Conservation (phyloP, 2,888 invertebrate species). For the Axea sp. region DNA sequence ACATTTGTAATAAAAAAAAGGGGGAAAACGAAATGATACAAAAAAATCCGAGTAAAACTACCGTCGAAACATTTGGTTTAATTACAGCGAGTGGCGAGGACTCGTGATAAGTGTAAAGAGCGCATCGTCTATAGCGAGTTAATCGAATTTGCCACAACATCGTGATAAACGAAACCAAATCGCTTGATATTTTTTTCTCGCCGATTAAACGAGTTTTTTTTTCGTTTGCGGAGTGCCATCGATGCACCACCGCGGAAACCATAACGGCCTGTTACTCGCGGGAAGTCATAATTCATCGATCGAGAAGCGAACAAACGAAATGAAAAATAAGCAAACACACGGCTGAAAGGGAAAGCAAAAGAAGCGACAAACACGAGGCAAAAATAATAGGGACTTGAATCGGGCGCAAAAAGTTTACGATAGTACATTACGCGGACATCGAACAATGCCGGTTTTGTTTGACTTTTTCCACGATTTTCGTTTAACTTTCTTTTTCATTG, state of each 20-base stretch:
- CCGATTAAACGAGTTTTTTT: conserved; percentile 30
- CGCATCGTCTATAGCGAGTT: conserved; percentile 5
- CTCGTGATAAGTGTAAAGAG: conserved; percentile 28
- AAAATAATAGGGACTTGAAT: conserved; percentile 24
- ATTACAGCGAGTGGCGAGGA: conserved; percentile 16
- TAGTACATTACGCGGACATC: conserved; percentile 23
- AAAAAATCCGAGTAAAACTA: conserved; percentile 18
- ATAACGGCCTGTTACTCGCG: conserved; percentile 55
- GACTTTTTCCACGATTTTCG: conserved; percentile 20
- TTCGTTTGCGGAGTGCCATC: conserved; percentile 34
- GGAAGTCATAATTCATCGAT: conserved; percentile 59
- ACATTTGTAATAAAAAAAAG: too few species aligned
- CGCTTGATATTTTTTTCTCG: conserved; percentile 4
- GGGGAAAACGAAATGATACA: too few species aligned
- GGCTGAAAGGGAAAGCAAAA: conserved; percentile 29
- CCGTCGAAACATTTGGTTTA: conserved; percentile 8
- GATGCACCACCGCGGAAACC: conserved; percentile 50
- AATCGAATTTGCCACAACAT: conserved; percentile 43
- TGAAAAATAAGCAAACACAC: conserved; percentile 49
- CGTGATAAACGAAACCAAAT: too few species aligned
- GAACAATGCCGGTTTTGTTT: conserved; percentile 44
- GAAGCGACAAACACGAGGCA: too few species aligned
- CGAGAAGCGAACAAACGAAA: conserved; percentile 47
- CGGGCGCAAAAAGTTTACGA: conserved; percentile 21
- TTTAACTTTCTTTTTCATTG: conserved; percentile 25